Evolutionary conservation across 2,797 vertebrate genomes (phyloP), one percentile per base, ranked within the genome.

Genomic region (Hirundo rustica): DNA sequence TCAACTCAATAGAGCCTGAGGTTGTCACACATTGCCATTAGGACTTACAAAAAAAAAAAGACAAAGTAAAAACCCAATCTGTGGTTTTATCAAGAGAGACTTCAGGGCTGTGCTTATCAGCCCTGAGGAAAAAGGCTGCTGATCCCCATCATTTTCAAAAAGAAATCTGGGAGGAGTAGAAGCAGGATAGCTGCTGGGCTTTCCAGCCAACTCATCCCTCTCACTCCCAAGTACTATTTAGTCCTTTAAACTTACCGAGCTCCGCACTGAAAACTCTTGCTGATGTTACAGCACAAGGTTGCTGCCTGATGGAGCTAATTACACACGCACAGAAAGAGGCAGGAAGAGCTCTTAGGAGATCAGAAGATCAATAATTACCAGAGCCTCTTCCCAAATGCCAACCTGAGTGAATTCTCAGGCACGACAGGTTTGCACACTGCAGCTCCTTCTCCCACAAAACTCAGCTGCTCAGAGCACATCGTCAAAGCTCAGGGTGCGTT

Each of bases 241-340:
- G 44, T 27, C 15, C 42, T 81, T 58, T 34, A 47, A 79, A 45
- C 9, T 16, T 10, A 47, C 7, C 0, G 3, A 91, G 25, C 6
- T 44, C 23, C 32, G 34, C 15, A 2, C 20, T 25, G 53, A 51
- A 67, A 93, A 78, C 50, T 61, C 72, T 19, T 36, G 53, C 12
- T 88, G 72, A 61, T 44, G 7, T 34, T 50, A 1, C 0, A 89
- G 48, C 60, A 65, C n/a, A 19, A 7, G 0, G 3, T 0, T 34
- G 60, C 55, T 71, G 79, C 79, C 65, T 44, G 50, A 67, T 27
- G 77, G 53, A 83, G 67, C 67, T 71, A 45, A 83, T 83, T 36
- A 65, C 61, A 44, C 18, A 83, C 16, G 5, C 10, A 34, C 2
- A 38, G 22, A 26, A 51, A 50, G 21, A 65, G 45, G 55, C 11